phyloP scores from a whole-genome alignment of 2,888 invertebrate genomes.

The Drosophila sordidapex region DNA sequence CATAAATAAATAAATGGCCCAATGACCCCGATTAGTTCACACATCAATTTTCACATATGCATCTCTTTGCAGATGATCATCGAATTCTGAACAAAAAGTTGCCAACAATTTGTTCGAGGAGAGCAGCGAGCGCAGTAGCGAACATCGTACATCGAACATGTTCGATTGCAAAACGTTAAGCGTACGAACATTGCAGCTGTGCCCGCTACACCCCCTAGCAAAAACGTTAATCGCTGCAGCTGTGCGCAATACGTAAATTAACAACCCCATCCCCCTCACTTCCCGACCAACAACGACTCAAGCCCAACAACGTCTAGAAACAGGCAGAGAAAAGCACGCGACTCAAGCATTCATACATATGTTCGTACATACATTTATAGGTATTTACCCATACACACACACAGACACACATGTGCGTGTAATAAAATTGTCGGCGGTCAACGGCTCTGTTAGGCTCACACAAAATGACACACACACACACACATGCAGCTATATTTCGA shows the following conservation, averaged over 20 bases:
- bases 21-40: too few relatives aligned
- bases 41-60: too few relatives aligned
- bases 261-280: neutral
- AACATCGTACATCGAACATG: neutral
- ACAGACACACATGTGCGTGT: neutral
- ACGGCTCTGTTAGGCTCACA: slow-evolving; percentile 6
- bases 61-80: too few relatives aligned
- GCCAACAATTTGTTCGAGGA: neutral
- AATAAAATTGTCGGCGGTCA: neutral
- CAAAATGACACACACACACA: neutral
- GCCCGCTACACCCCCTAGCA: neutral
- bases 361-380: neutral
- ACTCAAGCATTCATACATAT: slow-evolving; percentile 9
- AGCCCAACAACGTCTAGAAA: neutral
- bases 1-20: too few relatives aligned
- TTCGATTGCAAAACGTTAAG: neutral
- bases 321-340: slow-evolving; percentile 2
- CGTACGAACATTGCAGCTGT: neutral
- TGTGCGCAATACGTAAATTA: neutral
- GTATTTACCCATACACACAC: neutral
- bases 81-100: too few relatives aligned
- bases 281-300: neutral
- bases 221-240: neutral
- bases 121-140: neutral
- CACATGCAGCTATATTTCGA: slow-evolving; percentile 25